Evolutionary conservation across 1,140 invertebrate genomes (phyloP).

Genomic region (Cheumatopsyche charites): DNA sequence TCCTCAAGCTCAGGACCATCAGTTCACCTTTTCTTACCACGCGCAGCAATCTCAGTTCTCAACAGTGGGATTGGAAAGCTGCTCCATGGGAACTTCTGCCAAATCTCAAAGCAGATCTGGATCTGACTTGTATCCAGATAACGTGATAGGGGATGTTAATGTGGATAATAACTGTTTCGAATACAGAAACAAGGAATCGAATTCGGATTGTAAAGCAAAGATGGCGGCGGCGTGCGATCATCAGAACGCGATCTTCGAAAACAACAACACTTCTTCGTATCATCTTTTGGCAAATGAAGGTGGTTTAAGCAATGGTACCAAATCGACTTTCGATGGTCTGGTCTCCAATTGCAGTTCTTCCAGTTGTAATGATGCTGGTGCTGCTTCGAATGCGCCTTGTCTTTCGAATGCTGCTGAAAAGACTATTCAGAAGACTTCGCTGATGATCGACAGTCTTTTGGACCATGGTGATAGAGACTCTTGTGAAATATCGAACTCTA

Average conservation of each 20-base stretch:
- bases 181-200: constrained; percentile 24
- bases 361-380: constrained; percentile 34
- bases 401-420: constrained; percentile 37
- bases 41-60: constrained; percentile 45
- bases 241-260: constrained; percentile 42
- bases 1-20: constrained; percentile 44
- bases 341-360: constrained; percentile 45
- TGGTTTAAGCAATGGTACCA: constrained; percentile 37
- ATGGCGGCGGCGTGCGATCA: constrained; percentile 41
- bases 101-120: constrained; percentile 20
- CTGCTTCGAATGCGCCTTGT: constrained; percentile 26
- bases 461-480: constrained; percentile 42
- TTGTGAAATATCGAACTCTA: constrained; percentile 42
- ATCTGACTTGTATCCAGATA: constrained; percentile 39
- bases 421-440: constrained; percentile 43
- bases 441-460: constrained; percentile 47
- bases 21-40: constrained; percentile 46
- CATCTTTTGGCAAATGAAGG: constrained; percentile 42
- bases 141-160: constrained; percentile 41
- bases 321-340: constrained; percentile 42
- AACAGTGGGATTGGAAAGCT: constrained; percentile 38
- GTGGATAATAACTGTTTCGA: constrained; percentile 46
- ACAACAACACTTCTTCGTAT: constrained; percentile 47
- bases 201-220: constrained; percentile 45
- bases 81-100: constrained; percentile 27